Evolutionary conservation across 2,888 invertebrate genomes (phyloP), one percentile per base, ranked within the genome.

Genomic region (Balanococcus diminutus): DNA sequence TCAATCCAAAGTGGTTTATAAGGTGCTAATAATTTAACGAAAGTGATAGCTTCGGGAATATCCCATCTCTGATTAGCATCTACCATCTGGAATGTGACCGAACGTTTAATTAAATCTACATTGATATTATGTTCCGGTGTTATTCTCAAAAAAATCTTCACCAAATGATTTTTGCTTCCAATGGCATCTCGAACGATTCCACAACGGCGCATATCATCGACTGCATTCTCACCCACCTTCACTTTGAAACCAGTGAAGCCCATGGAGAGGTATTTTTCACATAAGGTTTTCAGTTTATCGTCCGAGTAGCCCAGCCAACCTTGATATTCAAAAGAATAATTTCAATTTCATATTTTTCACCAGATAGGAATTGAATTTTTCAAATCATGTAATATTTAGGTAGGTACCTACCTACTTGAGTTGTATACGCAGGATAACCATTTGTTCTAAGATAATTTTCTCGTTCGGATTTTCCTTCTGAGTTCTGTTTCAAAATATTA

Each of bases 1-100:
- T 98, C 97, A 86, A 98, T 96, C 97, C 97, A 98, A 85, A 94
- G 90, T 2, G 94, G 93, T 88, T 94, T 94, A 89, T 94, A 94
- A 61, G 93, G 92, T 0, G 94, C 93, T 86, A 97, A 90, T 84
- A 93, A 90, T 89, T 93, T 93, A 94, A 96, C 95, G 96, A 96
- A 97, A 14, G 93, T 93, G 86, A 97, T 95, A 0, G 97, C 95
- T 90, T 96, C 93, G 86, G 93, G 91, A 2, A 96, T 95, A 88
- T 95, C 95, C 97, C 97, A 98, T 0, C 94, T 93, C 91, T 96
- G 96, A 90, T 96, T 96, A 0, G 96, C 96, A 89, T 96, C 96
- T 3, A 96, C 92, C 96, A 96, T 96, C 93, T 95, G 87, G 22
- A 25, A 42, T 36, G 6, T 42, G 22, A 25, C 1, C 19, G 11